These are phyloP conservation scores for Pollachius pollachius DNA, from an alignment of 2,113 vertebrate genomes.

Conservation along the genomic window DNA sequence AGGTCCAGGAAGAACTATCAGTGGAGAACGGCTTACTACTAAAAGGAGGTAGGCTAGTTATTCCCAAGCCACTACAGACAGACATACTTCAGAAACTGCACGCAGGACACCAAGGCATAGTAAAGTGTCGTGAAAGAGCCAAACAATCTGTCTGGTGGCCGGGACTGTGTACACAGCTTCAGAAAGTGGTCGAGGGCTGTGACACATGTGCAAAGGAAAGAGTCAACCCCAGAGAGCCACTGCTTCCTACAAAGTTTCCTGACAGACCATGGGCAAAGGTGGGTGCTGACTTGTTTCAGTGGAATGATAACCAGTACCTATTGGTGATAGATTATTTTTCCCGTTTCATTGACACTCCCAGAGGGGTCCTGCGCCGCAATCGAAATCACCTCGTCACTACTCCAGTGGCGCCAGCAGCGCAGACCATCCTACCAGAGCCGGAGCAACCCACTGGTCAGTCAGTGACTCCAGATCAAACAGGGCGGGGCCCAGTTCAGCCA, in stretches of 20 bases:
- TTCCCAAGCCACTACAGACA: background rate
- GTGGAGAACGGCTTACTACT: slow-evolving; percentile 2
- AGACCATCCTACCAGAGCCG: too few relatives aligned
- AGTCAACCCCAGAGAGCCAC: slow-evolving; percentile 5
- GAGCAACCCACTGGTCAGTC: too few relatives aligned
- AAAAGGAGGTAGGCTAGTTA: slow-evolving; percentile 2
- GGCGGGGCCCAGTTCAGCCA: too few relatives aligned
- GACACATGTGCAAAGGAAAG: slow-evolving; percentile 3
- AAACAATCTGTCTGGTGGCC: slow-evolving; percentile 25
- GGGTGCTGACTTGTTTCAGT: slow-evolving; percentile 14
- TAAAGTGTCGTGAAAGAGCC: slow-evolving; percentile 9
- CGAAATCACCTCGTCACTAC: too few relatives aligned
- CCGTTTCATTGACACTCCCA: too few relatives aligned
- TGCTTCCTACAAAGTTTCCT: slow-evolving; percentile 12
- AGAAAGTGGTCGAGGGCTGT: background rate
- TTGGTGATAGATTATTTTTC: slow-evolving; percentile 23
- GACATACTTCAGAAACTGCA: slow-evolving; percentile 12
- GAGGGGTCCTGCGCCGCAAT: too few relatives aligned
- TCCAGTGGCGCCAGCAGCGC: too few relatives aligned
- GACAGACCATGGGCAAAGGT: slow-evolving; percentile 22
- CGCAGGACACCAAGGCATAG: slow-evolving; percentile 11
- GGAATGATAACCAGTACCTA: slow-evolving; percentile 1
- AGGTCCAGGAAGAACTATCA: background rate
- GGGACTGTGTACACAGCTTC: slow-evolving; percentile 4
- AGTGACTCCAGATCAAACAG: too few relatives aligned